Percentiles rank a stretch among this genome's conserved stretches.
phyloP scores from a whole-genome alignment of 2,797 vertebrate genomes.

The Cryptoprocta ferox region DNA sequence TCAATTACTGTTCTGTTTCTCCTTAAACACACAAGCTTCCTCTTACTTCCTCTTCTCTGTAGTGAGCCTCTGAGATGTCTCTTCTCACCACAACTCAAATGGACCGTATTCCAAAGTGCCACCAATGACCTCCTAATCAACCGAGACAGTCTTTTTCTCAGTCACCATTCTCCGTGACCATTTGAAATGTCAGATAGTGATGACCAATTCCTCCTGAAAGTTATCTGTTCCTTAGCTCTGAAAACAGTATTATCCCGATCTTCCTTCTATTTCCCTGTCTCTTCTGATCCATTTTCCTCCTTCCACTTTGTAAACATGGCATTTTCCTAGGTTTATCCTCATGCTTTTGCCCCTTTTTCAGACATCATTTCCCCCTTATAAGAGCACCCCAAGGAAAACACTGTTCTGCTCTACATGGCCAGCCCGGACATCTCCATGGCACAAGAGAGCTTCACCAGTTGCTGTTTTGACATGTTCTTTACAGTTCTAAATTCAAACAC shows the following conservation, averaged over 20 bases:
- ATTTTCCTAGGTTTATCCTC: neutral
- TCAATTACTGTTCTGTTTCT: neutral
- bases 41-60: neutral
- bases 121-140: neutral
- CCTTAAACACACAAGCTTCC: neutral
- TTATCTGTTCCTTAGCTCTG: neutral
- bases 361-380: neutral
- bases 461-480: neutral
- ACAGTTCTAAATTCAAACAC: neutral
- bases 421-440: neutral
- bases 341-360: neutral
- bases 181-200: neutral
- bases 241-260: neutral
- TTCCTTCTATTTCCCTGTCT: neutral
- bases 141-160: neutral
- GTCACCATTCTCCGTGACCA: neutral
- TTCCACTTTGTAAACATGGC: neutral
- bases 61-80: neutral
- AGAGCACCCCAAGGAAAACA: neutral
- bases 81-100: neutral
- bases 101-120: neutral
- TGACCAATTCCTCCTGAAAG: neutral
- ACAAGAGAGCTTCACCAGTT: neutral
- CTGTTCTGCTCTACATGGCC: neutral
- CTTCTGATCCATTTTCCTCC: neutral